Base-by-base conservation (phyloP, 2,888 invertebrate species). In the Eulithis prunata region DNA sequence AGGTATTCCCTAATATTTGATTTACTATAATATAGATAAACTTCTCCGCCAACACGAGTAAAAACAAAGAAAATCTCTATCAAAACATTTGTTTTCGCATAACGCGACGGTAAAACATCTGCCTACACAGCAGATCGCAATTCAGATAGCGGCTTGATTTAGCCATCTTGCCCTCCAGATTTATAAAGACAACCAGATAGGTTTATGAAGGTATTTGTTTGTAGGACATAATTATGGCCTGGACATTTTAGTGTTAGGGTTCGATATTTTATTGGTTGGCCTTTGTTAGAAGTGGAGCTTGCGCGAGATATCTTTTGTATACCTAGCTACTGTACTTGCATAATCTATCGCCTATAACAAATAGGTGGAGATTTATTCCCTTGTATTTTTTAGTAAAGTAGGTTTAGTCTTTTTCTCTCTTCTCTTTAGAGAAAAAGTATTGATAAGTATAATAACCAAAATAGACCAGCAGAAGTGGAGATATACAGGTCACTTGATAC, bases 71-170 rank as follows among this genome's bases (percentile, higher is more conserved):
- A 72, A 72, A 71, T 62, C 62, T 66, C 71, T 73, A 75, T 70
- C 74, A 75, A 76, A 77, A 77, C 79, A 78, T 75, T 79, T 76
- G 75, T 80, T 75, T 59, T 71, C 70, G 49, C 47, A 63, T 59
- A 67, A 68, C 73, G 66, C 57, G 70, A 57, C 68, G 72, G 82
- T 81, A 83, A 83, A 82, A 72, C 75, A 76, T 69, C 79, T 78
- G 76, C 82, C 78, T 83, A 84, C 82, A 80, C 71, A 59, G 69
- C 73, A 83, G 91, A 90, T 90, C 80, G 82, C 82, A 78, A 78
- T 76, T 76, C 78, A 83, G 91, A 91, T 91, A 90, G 78, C 76
- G 74, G 68, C 80, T 83, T 91, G 90, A 91, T 91, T 91, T 90
- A 91, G 88, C 71, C 86, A 89, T 88, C 82, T 82, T 75, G 80